Base-by-base conservation (phyloP, 2,888 invertebrate genomes). In the Hyles lineata region DNA sequence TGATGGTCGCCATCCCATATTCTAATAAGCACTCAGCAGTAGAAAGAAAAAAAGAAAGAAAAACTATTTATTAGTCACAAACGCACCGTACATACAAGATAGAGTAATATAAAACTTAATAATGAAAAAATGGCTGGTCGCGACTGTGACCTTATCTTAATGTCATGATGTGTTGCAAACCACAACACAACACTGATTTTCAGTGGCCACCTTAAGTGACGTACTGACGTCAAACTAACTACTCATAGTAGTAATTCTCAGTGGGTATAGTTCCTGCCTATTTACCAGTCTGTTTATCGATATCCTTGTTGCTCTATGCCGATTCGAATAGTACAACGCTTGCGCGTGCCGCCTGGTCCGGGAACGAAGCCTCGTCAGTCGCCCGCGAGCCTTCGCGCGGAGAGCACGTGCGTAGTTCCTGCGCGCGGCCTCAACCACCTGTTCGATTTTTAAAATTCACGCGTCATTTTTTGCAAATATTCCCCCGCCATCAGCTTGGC, bases 361-460 rank as follows among this genome's bases (percentile, higher is more conserved):
- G 72, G 43, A 9, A 52, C 32, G 50, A 21, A 1, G 67, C 32
- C 71, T 29, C 9, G n/a, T 9, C 61, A 73, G 73, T 73, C 50
- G 52, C 21, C 29, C 73, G 69, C 61, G 73, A 70, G 29, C 17
- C 15, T 17, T 21, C 61, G 59, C 55, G 70, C 52, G 70, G 17
- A n/a, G 21, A 43, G 29, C 25, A 23, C 52, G 70, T 23, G 32
- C 32, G 25, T 11, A 11, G 32, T 15, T 15, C 17, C 4, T 0
- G 9, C 19, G 23, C 23, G 29, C 21, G 55, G 60, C 21, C 58
- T 25, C 70, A 70, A 73, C 73, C 73, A 73, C 73, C 73, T 73
- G 73, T 73, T 71, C 73, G 73, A 70, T 61, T 73, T 67, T 59
- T 59, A 72, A 73, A 73, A 73, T 61, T 32, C 21, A 73, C 52